Percentiles rank a stretch among this genome's conserved stretches.
Evolutionary conservation across 1,140 invertebrate genomes (phyloP).

Genomic region (Diuraphis noxia): DNA sequence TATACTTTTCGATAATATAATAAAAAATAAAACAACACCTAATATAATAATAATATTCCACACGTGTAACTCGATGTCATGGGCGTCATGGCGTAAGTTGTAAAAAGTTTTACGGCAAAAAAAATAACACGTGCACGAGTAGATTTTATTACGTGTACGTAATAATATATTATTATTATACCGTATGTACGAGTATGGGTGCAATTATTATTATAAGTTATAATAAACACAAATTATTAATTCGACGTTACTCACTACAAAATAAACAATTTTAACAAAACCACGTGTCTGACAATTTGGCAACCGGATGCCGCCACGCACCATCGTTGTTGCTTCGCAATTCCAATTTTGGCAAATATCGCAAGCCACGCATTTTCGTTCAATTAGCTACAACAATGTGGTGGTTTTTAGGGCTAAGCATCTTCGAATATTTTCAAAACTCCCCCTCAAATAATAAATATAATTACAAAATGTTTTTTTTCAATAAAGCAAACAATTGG

Average conservation of each 20-base stretch:
- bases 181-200: neutral
- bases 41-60: constrained; percentile 3
- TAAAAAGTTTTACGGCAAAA: neutral
- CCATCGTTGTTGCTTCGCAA: neutral
- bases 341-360: neutral
- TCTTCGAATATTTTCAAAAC: no score
- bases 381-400: neutral
- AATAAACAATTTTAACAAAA: neutral
- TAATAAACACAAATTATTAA: no score
- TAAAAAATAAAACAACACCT: neutral
- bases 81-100: neutral
- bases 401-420: no score
- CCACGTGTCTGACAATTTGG: neutral
- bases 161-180: neutral
- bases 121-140: neutral
- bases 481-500: neutral
- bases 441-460: no score
- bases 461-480: neutral
- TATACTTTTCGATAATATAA: neutral
- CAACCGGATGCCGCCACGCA: neutral
- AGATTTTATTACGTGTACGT: neutral
- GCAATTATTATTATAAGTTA: neutral
- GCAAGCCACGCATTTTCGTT: neutral
- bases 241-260: neutral
- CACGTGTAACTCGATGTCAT: neutral